A percentile compares a stretch with the other conserved stretches of the same genome.
Evolutionary conservation across 2,888 invertebrate genomes (phyloP).

Genomic region (Hemistola chrysoprasaria): DNA sequence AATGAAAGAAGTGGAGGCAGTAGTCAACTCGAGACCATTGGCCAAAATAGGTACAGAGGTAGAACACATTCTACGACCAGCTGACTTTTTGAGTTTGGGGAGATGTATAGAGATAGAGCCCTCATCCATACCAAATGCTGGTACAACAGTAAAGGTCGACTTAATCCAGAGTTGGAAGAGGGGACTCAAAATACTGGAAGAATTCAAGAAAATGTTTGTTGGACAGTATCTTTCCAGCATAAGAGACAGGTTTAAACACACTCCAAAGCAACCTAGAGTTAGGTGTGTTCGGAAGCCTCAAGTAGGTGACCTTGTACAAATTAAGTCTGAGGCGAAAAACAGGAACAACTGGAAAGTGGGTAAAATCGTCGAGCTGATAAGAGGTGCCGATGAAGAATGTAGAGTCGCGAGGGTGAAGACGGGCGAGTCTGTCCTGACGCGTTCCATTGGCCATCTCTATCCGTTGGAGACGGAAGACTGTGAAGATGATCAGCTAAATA

Average conservation of each 20-base stretch:
- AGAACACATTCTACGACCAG: background rate
- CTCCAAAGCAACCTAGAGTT: background rate
- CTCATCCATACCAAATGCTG: too few species aligned
- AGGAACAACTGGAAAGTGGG: slow-evolving; percentile 21
- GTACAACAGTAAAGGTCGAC: background rate
- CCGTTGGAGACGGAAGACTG: slow-evolving; percentile 6
- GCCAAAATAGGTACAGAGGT: background rate
- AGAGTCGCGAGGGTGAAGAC: slow-evolving; percentile 18
- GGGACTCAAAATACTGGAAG: background rate
- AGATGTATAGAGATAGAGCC: too few species aligned
- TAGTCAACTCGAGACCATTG: background rate
- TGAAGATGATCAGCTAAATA: background rate
- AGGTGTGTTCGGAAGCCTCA: background rate
- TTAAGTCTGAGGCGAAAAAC: slow-evolving; percentile 14
- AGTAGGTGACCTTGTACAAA: slow-evolving; percentile 12
- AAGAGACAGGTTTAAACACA: slow-evolving; percentile 1
- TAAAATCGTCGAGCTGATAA: slow-evolving; percentile 4
- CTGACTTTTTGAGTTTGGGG: background rate
- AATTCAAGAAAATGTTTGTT: slow-evolving; percentile 5
- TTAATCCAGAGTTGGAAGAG: slow-evolving; percentile 3
- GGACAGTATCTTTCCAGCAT: slow-evolving; percentile 1
- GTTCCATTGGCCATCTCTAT: slow-evolving; percentile 6
- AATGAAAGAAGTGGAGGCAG: background rate
- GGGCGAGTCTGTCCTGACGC: background rate
- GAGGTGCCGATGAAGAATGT: slow-evolving; percentile 8